A percentile compares a stretch with the other conserved stretches of the same genome.
These are phyloP conservation scores for Solen grandis DNA, from an alignment of 1,140 invertebrate species.

Conservation along the genomic window DNA sequence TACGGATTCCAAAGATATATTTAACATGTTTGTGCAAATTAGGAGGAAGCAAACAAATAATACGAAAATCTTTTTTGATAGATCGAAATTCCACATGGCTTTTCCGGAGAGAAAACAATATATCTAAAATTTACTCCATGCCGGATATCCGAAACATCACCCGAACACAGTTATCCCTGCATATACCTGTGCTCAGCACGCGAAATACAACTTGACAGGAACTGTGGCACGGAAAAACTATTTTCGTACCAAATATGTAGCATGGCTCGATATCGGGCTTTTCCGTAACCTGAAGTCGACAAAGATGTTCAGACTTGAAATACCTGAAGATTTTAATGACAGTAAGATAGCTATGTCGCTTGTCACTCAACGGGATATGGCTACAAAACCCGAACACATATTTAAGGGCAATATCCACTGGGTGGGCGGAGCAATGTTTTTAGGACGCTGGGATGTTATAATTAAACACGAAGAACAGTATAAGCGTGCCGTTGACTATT, in stretches of 20 bases:
- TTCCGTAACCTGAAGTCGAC: slow-evolving; percentile 51
- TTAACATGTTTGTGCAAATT: slow-evolving; percentile 37
- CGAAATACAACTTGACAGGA: slow-evolving; percentile 64
- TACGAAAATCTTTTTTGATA: slow-evolving; percentile 54
- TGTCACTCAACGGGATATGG: slow-evolving; percentile 32
- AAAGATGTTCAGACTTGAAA: slow-evolving; percentile 52
- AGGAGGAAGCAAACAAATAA: slow-evolving; percentile 19
- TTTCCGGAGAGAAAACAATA: slow-evolving; percentile 58
- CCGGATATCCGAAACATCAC: slow-evolving; percentile 58
- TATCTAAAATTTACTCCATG: slow-evolving; percentile 59
- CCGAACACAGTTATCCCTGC: slow-evolving; percentile 64
- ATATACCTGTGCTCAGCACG: slow-evolving; percentile 65
- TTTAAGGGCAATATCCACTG: slow-evolving; percentile 58
- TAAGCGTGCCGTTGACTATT: slow-evolving; percentile 63
- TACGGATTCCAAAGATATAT: slow-evolving; percentile 58
- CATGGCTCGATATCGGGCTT: slow-evolving; percentile 71
- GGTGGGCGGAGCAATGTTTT: slow-evolving; percentile 59
- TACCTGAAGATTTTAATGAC: slow-evolving; percentile 60
- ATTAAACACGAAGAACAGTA: slow-evolving; percentile 64
- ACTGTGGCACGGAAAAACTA: slow-evolving; percentile 50
- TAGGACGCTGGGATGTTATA: slow-evolving; percentile 52
- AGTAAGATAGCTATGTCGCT: slow-evolving; percentile 54
- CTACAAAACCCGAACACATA: slow-evolving; percentile 53
- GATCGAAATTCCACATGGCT: slow-evolving; percentile 56
- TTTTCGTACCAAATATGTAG: slow-evolving; percentile 62